Base-by-base conservation (phyloP, 2,797 vertebrate species). In the Spheniscus humboldti region DNA sequence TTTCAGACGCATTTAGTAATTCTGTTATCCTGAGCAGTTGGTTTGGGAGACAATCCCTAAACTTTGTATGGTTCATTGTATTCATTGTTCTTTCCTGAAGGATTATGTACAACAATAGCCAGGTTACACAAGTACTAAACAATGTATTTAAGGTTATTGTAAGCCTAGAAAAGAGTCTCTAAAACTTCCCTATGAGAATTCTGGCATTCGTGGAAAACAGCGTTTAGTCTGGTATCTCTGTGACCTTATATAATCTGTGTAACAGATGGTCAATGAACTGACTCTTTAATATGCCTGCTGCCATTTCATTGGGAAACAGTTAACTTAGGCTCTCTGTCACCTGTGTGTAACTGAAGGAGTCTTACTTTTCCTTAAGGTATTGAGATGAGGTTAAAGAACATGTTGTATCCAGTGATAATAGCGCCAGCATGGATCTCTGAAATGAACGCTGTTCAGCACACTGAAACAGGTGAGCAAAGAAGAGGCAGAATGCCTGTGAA, bases 361-460 rank as follows among this genome's bases (percentile, higher is more conserved):
- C 47, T 91, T 91, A 11, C 25, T 93, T 95, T 83, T 68, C 75
- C 62, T 92, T 59, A 8, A 99, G 99, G 99, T 66, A 98, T 99
- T 4, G 99, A 99, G 96, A 99, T 99, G 97, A 99, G 99, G 92
- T 99, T 99, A 91, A 99, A 99, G 97, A 99, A 99, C 94, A 97
- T 98, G 97, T 67, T 98, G 53, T 99, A 99, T 88, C 99, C 99
- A 4, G 95, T 99, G 59, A 99, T 99, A 67, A 88, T 99, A 94
- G 98, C 99, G 74, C 99, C 99, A 18, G 71, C 98, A 17, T 98
- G 98, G 98, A 98, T 99, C 82, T 97, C 98, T 8, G 99, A 99
- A 83, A 98, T 99, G 95, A 99, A 98, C 11, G 57, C 79, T 27
- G 98, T 99, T 92, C 97, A 97, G 7, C 97, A 97, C 57, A 98